Evolutionary conservation across 2,888 invertebrate genomes (phyloP).

Genomic region (Megamerina dolium): DNA sequence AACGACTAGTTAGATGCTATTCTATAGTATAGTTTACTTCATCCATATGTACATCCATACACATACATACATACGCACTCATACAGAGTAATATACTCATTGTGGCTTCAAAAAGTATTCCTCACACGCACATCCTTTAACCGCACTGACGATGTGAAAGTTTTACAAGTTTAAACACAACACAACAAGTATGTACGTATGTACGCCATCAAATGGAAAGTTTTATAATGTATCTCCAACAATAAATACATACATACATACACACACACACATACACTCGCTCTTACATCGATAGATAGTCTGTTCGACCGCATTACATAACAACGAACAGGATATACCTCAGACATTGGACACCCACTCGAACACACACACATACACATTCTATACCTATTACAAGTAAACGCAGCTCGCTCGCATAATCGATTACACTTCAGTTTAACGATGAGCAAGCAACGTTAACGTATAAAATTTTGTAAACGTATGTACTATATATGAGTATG

Average conservation of each 20-base stretch:
- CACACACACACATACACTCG: neutral
- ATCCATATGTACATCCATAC: neutral
- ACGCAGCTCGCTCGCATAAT: constrained; percentile 6
- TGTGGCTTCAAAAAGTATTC: no score
- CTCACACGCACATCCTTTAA: neutral
- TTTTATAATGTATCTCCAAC: neutral
- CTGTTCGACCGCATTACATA: no score
- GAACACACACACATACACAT: no score
- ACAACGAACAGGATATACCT: no score
- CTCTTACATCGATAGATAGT: no score
- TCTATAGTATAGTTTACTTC: neutral
- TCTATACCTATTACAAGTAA: neutral
- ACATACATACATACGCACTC: neutral
- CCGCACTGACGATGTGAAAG: no score
- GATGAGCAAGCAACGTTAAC: no score
- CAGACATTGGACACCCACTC: no score
- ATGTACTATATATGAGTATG: no score
- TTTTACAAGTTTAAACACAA: no score
- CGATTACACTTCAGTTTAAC: constrained; percentile 12
- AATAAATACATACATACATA: neutral
- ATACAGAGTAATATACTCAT: no score
- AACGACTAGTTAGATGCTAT: neutral
- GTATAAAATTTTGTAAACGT: no score
- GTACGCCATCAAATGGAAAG: neutral
- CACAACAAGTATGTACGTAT: constrained; percentile 5